Percentiles rank a stretch among this genome's conserved stretches.
Conservation (phyloP, 1,140 invertebrate genomes). For the Olivierus martensii region DNA sequence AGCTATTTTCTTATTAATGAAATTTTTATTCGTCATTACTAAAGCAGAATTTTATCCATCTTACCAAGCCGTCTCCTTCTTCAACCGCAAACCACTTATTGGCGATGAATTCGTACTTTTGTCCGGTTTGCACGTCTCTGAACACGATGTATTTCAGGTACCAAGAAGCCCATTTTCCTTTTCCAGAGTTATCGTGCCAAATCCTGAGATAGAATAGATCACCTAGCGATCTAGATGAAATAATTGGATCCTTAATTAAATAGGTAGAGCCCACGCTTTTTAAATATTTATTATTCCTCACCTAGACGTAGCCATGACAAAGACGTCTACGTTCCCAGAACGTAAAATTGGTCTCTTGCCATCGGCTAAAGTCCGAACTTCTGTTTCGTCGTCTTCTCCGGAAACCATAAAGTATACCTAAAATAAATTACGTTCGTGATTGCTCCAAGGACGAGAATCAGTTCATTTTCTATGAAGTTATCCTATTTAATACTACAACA, state of each 20-base stretch:
- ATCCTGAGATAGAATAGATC: conserved; percentile 37
- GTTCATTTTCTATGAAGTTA: too few relatives aligned
- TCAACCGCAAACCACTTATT: conserved; percentile 43
- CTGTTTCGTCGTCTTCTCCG: conserved; percentile 38
- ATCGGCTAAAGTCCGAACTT: conserved; percentile 32
- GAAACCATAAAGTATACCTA: conserved; percentile 38
- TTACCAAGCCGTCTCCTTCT: conserved; percentile 40
- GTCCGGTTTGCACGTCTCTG: conserved; percentile 39
- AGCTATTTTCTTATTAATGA: too few relatives aligned
- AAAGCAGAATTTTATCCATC: too few relatives aligned
- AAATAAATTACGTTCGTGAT: too few relatives aligned
- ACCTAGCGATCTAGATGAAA: conserved; percentile 32
- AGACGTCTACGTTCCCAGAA: conserved; percentile 34
- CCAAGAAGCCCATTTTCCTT: conserved; percentile 38
- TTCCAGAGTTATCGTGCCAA: conserved; percentile 43
- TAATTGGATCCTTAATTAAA: too few relatives aligned
- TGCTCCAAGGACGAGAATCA: too few relatives aligned
- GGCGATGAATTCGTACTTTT: conserved; percentile 37
- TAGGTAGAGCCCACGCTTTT: too few relatives aligned
- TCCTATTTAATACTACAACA: too few relatives aligned
- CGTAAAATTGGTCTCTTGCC: conserved; percentile 31
- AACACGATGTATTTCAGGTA: conserved; percentile 37
- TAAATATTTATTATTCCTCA: too few relatives aligned
- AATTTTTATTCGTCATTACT: too few relatives aligned
- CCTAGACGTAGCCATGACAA: conserved; percentile 37